phyloP scores from a whole-genome alignment of 2,888 invertebrate species.

The Tineola bisselliella region DNA sequence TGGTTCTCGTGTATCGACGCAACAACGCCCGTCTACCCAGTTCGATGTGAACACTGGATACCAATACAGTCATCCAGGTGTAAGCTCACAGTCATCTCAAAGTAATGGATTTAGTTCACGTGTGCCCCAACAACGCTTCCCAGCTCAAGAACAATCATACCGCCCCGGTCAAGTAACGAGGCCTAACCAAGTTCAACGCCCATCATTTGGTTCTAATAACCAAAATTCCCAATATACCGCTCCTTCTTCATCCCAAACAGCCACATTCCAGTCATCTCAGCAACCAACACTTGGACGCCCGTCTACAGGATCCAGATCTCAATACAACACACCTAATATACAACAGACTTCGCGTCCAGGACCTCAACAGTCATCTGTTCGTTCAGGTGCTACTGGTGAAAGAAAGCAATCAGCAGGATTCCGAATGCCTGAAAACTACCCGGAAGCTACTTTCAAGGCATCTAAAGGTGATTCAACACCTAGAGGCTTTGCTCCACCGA shows the following conservation, averaged over 20 bases:
- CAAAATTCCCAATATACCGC: conserved; percentile 19
- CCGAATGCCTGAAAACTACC: conserved; percentile 17
- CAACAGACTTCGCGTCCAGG: conserved; percentile 5
- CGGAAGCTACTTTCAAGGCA: conserved; percentile 25
- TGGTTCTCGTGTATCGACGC: neutral
- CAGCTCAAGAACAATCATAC: neutral
- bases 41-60: conserved; percentile 15
- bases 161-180: neutral
- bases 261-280: neutral
- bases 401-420: conserved; percentile 13
- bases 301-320: neutral
- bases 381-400: neutral
- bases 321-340: neutral
- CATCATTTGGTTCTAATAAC: neutral
- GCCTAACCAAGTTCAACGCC: neutral
- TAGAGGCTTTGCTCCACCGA: neutral
- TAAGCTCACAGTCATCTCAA: conserved; percentile 15
- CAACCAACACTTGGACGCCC: neutral
- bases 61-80: conserved; percentile 17
- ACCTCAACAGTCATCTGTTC: conserved; percentile 7
- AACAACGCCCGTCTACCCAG: conserved; percentile 5
- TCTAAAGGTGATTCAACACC: conserved; percentile 20
- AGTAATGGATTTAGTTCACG: neutral
- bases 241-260: neutral
- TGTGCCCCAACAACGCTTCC: neutral